Evolutionary conservation across 2,113 vertebrate species (phyloP).

Genomic region (Enhydra lutris): DNA sequence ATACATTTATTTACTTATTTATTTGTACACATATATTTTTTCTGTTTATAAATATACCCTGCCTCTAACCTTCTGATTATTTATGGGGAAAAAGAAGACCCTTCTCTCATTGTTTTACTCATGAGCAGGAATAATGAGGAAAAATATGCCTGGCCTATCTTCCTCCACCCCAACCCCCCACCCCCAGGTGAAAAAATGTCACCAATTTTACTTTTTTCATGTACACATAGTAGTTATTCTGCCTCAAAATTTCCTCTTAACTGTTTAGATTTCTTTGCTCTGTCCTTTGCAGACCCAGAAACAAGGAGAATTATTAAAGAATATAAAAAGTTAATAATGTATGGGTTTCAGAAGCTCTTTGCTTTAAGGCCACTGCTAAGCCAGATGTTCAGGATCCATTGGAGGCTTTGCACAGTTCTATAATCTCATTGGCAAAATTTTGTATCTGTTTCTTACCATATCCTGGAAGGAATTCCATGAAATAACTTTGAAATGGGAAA

Average conservation of each 20-base stretch:
- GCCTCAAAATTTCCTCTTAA: background rate
- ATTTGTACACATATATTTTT: background rate
- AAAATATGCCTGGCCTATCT: background rate
- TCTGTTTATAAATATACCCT: background rate
- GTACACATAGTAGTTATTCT: background rate
- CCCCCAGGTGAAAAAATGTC: background rate
- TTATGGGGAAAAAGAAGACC: background rate
- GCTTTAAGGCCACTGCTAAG: background rate
- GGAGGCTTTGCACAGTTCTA: background rate
- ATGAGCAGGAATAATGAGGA: background rate
- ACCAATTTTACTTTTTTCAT: background rate
- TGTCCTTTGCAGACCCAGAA: background rate
- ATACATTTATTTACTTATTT: background rate
- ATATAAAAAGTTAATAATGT: background rate
- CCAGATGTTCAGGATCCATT: background rate
- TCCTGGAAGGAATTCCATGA: conserved; percentile 10
- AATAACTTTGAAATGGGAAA: background rate
- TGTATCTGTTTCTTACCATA: conserved; percentile 30
- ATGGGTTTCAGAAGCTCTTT: background rate
- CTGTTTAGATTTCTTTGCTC: background rate
- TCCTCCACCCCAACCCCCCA: background rate
- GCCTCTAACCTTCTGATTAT: background rate
- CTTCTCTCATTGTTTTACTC: background rate
- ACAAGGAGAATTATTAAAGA: background rate
- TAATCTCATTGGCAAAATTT: background rate